Evolutionary conservation across 2,113 vertebrate species (phyloP).

Genomic region (Ranitomeya variabilis): DNA sequence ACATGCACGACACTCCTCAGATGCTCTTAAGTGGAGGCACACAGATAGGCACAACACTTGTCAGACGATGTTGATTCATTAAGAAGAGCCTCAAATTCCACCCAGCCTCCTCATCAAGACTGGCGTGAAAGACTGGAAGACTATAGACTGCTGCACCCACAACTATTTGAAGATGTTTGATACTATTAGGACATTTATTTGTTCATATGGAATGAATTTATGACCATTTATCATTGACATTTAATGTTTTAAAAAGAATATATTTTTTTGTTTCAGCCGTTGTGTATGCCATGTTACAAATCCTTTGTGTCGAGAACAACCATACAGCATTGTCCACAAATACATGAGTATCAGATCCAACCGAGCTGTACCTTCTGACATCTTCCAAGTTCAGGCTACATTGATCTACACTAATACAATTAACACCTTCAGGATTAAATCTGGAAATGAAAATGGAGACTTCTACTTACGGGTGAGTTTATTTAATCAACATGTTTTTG

Average conservation of each 20-base stretch:
- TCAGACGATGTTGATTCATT: no score
- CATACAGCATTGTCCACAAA: constrained; percentile 93
- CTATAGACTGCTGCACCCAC: not conserved
- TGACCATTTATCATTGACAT: not conserved
- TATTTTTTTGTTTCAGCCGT: constrained; percentile 76
- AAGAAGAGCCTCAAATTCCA: no score
- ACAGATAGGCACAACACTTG: no score
- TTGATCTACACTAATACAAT: constrained; percentile 91
- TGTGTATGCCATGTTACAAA: constrained; percentile 85
- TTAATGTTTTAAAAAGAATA: not conserved
- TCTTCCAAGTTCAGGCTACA: constrained; percentile 98
- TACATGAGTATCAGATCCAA: constrained; percentile 98
- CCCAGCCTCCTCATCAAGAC: no score
- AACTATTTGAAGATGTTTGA: not conserved
- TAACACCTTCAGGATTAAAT: constrained; percentile 95
- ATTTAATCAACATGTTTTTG: not conserved
- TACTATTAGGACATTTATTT: not conserved
- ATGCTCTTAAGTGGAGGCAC: no score
- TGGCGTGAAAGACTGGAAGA: no score
- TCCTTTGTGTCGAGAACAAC: constrained; percentile 80
- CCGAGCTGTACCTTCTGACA: constrained; percentile 88
- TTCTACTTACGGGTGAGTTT: constrained; percentile 93
- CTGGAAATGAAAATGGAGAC: constrained; percentile 92
- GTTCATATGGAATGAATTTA: not conserved
- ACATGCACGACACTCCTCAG: no score